phyloP scores from a whole-genome alignment of 2,888 invertebrate species.

The Lathronympha strigana region DNA sequence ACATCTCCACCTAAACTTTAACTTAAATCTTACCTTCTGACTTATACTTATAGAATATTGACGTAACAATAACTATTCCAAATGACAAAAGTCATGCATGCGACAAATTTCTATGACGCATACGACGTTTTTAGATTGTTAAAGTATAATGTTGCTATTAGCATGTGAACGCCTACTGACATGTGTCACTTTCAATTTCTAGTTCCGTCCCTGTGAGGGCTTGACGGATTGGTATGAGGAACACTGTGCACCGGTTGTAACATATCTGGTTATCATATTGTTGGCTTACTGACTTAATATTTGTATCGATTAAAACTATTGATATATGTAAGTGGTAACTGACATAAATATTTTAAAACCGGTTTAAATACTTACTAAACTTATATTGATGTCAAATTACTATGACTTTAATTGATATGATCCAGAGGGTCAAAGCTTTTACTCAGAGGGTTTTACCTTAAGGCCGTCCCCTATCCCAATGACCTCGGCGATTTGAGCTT shows the following conservation, averaged over 20 bases:
- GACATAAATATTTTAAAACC: no score
- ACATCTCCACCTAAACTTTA: background rate
- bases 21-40: background rate
- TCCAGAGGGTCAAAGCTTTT: no score
- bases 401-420: no score
- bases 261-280: conserved; percentile 11
- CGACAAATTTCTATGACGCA: background rate
- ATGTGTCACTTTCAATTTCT: conserved; percentile 40
- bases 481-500: no score
- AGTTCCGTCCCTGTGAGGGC: conserved; percentile 36
- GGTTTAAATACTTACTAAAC: no score
- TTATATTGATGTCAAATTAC: no score
- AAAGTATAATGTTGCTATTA: conserved; percentile 28
- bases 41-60: background rate
- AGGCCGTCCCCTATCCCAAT: no score
- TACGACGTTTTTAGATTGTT: conserved; percentile 7
- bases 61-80: background rate
- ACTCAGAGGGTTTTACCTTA: no score
- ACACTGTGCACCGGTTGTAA: conserved; percentile 9
- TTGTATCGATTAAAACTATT: background rate
- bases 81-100: background rate
- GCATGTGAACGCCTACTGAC: conserved; percentile 37
- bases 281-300: conserved; percentile 7
- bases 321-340: no score
- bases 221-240: conserved; percentile 23